These are phyloP conservation scores for Equus przewalskii DNA, from an alignment of 2,113 vertebrate species.

Conservation along the genomic window DNA sequence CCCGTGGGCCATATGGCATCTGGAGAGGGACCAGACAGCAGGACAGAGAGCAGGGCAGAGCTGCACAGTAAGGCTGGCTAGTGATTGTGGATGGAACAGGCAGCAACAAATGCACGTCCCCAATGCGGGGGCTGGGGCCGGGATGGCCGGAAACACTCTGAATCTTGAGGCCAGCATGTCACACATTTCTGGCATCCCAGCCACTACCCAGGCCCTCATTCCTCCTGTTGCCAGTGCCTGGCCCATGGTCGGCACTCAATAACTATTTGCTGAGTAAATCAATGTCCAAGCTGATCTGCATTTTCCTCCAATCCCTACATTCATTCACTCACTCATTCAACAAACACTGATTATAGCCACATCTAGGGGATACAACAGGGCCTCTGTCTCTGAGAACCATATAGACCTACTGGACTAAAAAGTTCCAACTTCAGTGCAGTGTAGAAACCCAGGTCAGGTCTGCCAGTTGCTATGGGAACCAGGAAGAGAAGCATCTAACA, in stretches of 20 bases:
- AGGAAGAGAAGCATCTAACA: neutral
- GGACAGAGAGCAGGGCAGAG: neutral
- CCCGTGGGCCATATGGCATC: neutral
- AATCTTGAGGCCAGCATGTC: neutral
- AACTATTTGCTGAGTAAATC: neutral
- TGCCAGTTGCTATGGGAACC: neutral
- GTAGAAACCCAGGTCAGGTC: neutral
- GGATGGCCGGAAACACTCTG: neutral
- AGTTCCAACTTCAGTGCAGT: neutral
- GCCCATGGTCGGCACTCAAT: neutral
- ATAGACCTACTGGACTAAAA: neutral
- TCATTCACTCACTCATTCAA: neutral
- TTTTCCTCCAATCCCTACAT: neutral
- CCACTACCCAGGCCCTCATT: neutral
- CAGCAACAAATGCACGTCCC: neutral
- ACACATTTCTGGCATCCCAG: neutral
- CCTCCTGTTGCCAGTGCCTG: neutral
- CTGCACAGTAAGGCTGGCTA: neutral
- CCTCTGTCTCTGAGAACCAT: neutral
- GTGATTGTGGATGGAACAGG: neutral
- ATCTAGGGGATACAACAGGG: neutral
- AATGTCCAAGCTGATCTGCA: neutral
- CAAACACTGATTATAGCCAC: neutral
- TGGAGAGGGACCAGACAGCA: neutral
- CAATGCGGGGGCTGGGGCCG: too few relatives aligned